These are phyloP conservation scores for Sthenelais limicola DNA, from an alignment of 2,888 invertebrate species.

Conservation along the genomic window DNA sequence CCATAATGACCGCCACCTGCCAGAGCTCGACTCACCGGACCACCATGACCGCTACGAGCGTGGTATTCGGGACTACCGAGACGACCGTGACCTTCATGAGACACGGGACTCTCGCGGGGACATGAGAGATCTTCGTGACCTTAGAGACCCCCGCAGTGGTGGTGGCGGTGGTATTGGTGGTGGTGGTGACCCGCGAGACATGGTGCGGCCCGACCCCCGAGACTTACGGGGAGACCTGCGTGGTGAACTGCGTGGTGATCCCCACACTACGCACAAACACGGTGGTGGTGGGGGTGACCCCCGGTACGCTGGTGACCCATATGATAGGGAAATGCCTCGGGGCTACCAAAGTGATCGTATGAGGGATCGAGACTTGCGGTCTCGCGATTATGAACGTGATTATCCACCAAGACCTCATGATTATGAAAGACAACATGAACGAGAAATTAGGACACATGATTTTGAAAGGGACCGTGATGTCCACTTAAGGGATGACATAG, in stretches of 20 bases:
- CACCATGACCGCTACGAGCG: conserved; percentile 43
- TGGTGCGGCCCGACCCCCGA: conserved; percentile 2
- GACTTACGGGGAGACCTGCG: conserved; percentile 28
- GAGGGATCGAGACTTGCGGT: conserved; percentile 13
- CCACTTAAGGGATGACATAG: conserved; percentile 53
- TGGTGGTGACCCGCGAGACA: conserved; percentile 7
- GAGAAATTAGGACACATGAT: conserved; percentile 45
- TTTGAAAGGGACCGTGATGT: conserved; percentile 45
- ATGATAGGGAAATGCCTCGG: conserved; percentile 13
- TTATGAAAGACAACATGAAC: conserved; percentile 45
- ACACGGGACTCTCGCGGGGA: background rate
- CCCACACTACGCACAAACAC: conserved; percentile 35
- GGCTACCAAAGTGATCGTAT: background rate
- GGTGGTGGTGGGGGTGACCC: conserved; percentile 17
- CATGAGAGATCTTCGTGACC: background rate
- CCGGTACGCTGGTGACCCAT: conserved; percentile 12
- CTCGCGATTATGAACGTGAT: conserved; percentile 38
- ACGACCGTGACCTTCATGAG: conserved; percentile 2
- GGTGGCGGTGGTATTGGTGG: conserved; percentile 12
- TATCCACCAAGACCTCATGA: conserved; percentile 38
- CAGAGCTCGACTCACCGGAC: conserved; percentile 43
- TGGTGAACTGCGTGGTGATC: background rate
- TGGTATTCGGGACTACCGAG: conserved; percentile 8
- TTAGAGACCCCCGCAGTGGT: conserved; percentile 7
- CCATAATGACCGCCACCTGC: conserved; percentile 34